Evolutionary conservation across 2,797 vertebrate genomes (phyloP).

Genomic region (Poecile montanus): DNA sequence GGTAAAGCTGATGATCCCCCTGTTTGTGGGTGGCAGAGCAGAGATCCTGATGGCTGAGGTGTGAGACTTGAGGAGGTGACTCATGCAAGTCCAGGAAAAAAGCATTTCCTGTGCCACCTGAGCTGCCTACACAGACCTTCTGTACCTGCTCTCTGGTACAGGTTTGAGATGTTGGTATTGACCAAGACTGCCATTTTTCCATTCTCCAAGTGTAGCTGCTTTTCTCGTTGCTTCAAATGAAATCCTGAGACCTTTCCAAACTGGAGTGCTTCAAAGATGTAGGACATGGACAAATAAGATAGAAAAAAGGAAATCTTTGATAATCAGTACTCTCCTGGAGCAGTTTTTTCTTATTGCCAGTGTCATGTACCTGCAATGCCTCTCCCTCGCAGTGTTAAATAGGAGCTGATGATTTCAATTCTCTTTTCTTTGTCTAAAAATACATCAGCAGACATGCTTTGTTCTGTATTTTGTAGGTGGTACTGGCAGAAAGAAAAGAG

Average conservation of each 20-base stretch:
- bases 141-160: not conserved
- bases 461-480: constrained; percentile 80
- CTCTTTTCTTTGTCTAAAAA: not conserved
- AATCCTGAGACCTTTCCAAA: not conserved
- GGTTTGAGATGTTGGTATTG: not conserved
- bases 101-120: rapidly evolving
- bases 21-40: not conserved
- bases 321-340: not conserved
- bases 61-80: not conserved
- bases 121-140: not conserved
- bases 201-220: not conserved
- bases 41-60: not conserved
- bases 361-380: not conserved
- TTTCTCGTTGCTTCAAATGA: not conserved
- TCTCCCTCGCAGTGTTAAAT: not conserved
- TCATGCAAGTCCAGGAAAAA: not conserved
- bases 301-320: not conserved
- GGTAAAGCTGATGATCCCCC: not conserved
- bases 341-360: not conserved
- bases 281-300: not conserved
- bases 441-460: not conserved
- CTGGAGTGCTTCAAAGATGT: not conserved
- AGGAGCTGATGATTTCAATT: not conserved
- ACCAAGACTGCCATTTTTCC: not conserved
- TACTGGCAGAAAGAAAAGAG: constrained; percentile 86